These are phyloP conservation scores for Tamias sibiricus DNA, from an alignment of 2,113 vertebrate species.

Conservation along the genomic window DNA sequence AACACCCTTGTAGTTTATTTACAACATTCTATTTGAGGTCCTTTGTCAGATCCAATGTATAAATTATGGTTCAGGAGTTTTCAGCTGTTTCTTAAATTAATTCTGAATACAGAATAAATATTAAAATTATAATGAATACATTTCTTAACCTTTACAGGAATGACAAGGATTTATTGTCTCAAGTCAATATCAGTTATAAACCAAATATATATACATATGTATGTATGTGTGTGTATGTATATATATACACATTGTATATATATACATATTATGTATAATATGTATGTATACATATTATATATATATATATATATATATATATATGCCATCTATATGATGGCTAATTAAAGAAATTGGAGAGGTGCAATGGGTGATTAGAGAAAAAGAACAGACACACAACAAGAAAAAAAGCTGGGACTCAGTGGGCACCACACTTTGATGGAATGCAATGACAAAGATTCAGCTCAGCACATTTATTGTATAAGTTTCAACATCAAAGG, in stretches of 20 bases:
- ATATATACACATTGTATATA: not conserved
- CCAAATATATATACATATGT: not conserved
- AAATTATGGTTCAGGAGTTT: not conserved
- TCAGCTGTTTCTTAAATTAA: not conserved
- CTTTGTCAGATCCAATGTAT: not conserved
- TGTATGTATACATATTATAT: not conserved
- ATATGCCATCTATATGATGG: too few relatives aligned
- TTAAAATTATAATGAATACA: not conserved
- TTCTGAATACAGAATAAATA: not conserved
- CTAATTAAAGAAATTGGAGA: too few relatives aligned
- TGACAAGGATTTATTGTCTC: not conserved
- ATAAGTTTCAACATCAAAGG: too few relatives aligned
- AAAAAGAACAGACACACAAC: too few relatives aligned
- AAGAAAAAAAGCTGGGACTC: too few relatives aligned
- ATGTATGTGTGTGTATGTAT: too few relatives aligned
- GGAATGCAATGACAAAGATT: too few relatives aligned
- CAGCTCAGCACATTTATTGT: too few relatives aligned
- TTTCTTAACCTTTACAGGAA: not conserved
- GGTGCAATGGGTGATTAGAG: too few relatives aligned
- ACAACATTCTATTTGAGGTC: not conserved
- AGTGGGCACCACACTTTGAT: too few relatives aligned
- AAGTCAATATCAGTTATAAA: not conserved
- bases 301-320: too few relatives aligned
- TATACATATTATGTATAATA: not conserved
- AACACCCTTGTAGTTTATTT: not conserved